Conservation (phyloP, 1,140 invertebrate genomes). For the Heliconius himera region DNA sequence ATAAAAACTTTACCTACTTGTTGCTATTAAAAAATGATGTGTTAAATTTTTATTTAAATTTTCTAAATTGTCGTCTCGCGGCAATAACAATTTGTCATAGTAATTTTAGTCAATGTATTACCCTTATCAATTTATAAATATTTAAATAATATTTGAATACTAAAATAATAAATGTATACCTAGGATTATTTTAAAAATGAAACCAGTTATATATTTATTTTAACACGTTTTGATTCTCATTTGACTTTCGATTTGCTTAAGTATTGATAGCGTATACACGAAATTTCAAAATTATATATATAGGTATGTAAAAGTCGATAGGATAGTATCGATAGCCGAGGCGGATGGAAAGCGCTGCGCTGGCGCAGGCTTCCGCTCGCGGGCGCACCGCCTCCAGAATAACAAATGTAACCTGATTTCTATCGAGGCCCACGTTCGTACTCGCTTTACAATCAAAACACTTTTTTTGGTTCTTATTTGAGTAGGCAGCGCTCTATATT, state of each 20-base stretch:
- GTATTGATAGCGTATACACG: neutral
- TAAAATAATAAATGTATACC: no score
- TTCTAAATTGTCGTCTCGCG: neutral
- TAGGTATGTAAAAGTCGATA: conserved; percentile 38
- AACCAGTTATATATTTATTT: no score
- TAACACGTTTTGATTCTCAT: neutral
- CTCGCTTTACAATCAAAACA: conserved; percentile 46
- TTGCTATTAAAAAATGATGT: conserved; percentile 2
- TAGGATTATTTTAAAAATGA: no score
- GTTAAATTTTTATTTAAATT: neutral
- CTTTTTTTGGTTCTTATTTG: conserved; percentile 42
- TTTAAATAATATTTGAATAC: no score
- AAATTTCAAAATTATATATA: neutral
- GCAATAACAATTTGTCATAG: neutral
- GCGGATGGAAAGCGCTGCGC: conserved; percentile 76
- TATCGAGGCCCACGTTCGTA: conserved; percentile 66
- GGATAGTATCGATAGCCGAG: conserved; percentile 40
- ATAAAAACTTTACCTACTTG: conserved; percentile 10
- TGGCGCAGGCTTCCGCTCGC: conserved; percentile 62
- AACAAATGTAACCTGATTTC: conserved; percentile 80
- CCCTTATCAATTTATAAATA: neutral
- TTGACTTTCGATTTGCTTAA: neutral
- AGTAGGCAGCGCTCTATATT: conserved; percentile 32
- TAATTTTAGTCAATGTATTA: no score
- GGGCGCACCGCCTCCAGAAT: conserved; percentile 70